Evolutionary conservation across 2,888 invertebrate species (phyloP).

Genomic region (Tetragnatha montana): DNA sequence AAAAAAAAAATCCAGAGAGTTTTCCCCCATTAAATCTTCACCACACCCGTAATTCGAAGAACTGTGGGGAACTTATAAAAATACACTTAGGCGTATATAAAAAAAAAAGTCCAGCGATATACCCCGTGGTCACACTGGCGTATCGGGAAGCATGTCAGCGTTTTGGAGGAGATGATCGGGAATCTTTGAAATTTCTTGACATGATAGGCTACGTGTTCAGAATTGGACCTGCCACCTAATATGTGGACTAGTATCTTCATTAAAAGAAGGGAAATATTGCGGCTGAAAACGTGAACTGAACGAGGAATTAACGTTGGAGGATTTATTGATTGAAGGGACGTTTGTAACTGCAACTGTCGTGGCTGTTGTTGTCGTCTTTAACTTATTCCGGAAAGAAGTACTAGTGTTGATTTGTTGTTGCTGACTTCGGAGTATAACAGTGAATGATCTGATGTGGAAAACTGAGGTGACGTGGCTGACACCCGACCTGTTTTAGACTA

Average conservation of each 20-base stretch:
- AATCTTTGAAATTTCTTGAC: constrained; percentile 1
- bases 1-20: not conserved
- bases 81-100: no score
- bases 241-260: not conserved
- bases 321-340: not conserved
- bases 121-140: no score
- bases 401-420: no score
- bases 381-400: no score
- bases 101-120: no score
- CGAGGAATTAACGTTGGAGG: not conserved
- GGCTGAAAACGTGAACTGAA: not conserved
- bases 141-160: not conserved
- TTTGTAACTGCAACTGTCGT: no score
- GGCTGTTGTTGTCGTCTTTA: no score
- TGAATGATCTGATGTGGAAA: no score
- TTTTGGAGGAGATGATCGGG: constrained; percentile 10
- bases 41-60: not conserved
- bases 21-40: not conserved
- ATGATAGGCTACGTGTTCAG: constrained; percentile 16
- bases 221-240: constrained; percentile 4
- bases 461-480: no score
- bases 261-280: not conserved
- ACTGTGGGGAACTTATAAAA: not conserved
- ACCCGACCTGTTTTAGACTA: no score
- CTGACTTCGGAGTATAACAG: no score